Percentiles rank a stretch among this genome's conserved stretches.
Evolutionary conservation across 2,888 invertebrate species (phyloP).

Genomic region (Eremobia ochroleuca): DNA sequence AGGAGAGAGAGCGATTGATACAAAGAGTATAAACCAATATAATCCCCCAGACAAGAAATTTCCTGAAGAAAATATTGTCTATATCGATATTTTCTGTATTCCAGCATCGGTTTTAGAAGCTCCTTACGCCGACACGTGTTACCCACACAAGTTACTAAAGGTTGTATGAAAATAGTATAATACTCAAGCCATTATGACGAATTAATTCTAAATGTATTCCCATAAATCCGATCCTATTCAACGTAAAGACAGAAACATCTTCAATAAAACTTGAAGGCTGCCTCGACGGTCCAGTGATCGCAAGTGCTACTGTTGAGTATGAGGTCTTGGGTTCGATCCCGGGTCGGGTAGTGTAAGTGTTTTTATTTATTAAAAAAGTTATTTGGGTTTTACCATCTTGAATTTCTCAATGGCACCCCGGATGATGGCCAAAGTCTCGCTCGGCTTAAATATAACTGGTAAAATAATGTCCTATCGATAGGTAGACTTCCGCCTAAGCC

Average conservation of each 20-base stretch:
- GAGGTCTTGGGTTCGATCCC: too few relatives aligned
- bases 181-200: background rate
- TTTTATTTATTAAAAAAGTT: too few relatives aligned
- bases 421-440: too few relatives aligned
- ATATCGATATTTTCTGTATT: background rate
- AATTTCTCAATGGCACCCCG: too few relatives aligned
- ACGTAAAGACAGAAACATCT: background rate
- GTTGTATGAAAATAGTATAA: background rate
- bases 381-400: too few relatives aligned
- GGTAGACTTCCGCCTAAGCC: too few relatives aligned
- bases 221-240: background rate
- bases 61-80: background rate
- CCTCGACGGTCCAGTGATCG: too few relatives aligned
- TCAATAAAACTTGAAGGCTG: background rate
- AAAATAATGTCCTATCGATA: too few relatives aligned
- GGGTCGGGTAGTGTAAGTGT: too few relatives aligned
- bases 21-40: background rate
- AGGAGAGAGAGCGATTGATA: background rate
- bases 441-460: too few relatives aligned
- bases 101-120: background rate
- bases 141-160: background rate
- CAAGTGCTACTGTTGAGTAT: too few relatives aligned
- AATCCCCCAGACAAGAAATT: background rate
- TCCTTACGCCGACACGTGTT: background rate
- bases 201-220: conserved; percentile 6